Conservation (phyloP, 2,113 vertebrate genomes). For the Mus spicilegus region DNA sequence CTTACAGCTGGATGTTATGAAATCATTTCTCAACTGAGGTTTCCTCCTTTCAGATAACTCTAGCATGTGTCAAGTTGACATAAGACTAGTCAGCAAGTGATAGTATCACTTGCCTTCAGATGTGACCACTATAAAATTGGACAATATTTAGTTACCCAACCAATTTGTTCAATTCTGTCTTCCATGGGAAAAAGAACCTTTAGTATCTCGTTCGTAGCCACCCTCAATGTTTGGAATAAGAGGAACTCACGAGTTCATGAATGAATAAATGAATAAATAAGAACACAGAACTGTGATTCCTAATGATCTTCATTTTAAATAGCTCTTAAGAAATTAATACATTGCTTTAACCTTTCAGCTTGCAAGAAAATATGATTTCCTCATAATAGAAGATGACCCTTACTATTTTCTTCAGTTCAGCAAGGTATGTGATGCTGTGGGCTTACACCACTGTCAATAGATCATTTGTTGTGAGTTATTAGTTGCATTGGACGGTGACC, state of each 20-base stretch:
- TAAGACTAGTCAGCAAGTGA: background rate
- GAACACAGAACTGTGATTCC: background rate
- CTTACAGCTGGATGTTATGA: background rate
- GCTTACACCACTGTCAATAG: background rate
- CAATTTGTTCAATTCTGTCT: background rate
- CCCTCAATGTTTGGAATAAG: background rate
- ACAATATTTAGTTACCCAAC: background rate
- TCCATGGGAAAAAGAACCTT: background rate
- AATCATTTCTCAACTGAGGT: background rate
- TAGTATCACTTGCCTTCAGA: background rate
- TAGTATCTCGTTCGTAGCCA: background rate
- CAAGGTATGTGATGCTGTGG: slow-evolving; percentile 88
- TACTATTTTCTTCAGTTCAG: slow-evolving; percentile 98
- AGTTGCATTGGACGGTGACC: background rate
- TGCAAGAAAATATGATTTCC: slow-evolving; percentile 94
- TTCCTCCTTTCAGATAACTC: background rate
- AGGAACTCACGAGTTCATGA: background rate
- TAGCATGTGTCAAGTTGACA: background rate
- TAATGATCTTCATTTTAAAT: slow-evolving; percentile 27
- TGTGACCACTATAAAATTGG: background rate
- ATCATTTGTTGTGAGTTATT: background rate
- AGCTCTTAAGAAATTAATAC: background rate
- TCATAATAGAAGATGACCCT: slow-evolving; percentile 98
- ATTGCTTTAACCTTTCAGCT: slow-evolving; percentile 87
- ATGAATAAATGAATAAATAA: background rate